A percentile compares a stretch with the other conserved stretches of the same genome.
phyloP scores from a whole-genome alignment of 2,797 vertebrate species.

The Amazona ochrocephala region DNA sequence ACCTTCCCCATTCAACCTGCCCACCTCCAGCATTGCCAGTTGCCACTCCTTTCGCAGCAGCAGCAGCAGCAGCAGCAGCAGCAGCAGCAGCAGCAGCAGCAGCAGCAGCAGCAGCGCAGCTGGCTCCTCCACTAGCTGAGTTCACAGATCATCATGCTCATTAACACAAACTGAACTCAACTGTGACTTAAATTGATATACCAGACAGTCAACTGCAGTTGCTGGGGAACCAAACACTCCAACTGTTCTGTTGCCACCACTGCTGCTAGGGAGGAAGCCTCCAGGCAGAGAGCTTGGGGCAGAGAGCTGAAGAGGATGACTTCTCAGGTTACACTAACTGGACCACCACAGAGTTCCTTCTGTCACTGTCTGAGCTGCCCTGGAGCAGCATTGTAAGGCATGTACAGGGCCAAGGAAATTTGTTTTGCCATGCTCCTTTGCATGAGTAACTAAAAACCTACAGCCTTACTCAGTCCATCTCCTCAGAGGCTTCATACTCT shows the following conservation, averaged over 20 bases:
- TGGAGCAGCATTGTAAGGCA: constrained; percentile 27
- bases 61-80: too few species aligned
- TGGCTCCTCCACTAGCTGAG: background rate
- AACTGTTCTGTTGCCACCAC: constrained; percentile 12
- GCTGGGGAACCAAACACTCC: constrained; percentile 64
- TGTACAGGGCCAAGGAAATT: constrained; percentile 23
- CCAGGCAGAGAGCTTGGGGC: background rate
- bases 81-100: too few species aligned
- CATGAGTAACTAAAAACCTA: constrained; percentile 45
- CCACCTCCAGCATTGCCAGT: background rate
- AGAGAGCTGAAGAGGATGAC: constrained; percentile 16
- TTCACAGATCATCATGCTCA: constrained; percentile 56
- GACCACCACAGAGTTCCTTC: constrained; percentile 44
- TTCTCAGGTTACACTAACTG: constrained; percentile 45
- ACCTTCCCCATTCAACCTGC: background rate
- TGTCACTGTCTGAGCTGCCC: constrained; percentile 22
- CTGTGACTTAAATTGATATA: constrained; percentile 52
- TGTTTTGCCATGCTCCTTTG: constrained; percentile 40
- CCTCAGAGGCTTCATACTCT: background rate
- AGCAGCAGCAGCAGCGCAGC: background rate
- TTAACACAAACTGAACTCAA: constrained; percentile 30
- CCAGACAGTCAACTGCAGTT: constrained; percentile 56
- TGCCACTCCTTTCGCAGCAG: background rate
- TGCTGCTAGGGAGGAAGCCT: constrained; percentile 37
- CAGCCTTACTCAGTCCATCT: background rate